These are phyloP conservation scores for Phaethornis superciliosus DNA, from an alignment of 2,113 vertebrate species.

Conservation along the genomic window DNA sequence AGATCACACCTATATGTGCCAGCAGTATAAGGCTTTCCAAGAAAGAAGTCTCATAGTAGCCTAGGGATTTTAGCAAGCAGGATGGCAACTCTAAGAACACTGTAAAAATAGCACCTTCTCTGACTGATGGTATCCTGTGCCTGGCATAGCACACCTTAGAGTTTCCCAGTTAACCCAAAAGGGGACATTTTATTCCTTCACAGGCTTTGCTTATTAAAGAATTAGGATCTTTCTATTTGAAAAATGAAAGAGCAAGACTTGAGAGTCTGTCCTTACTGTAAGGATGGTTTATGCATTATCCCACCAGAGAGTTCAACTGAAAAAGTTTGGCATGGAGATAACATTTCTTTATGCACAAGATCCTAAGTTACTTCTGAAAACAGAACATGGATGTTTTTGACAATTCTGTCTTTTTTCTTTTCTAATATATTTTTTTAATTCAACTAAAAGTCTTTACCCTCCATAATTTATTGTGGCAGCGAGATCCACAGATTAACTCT, in stretches of 20 bases:
- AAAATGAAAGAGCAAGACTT: background rate
- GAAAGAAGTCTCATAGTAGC: background rate
- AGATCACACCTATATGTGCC: background rate
- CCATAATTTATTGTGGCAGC: constrained; percentile 21
- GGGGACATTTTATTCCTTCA: background rate
- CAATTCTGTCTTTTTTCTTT: constrained; percentile 27
- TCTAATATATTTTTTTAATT: constrained; percentile 38
- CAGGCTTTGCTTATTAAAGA: background rate
- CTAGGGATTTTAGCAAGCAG: background rate
- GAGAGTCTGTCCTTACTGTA: background rate
- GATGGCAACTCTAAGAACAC: background rate
- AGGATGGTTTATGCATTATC: background rate
- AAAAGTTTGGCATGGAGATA: background rate
- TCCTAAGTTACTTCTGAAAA: background rate
- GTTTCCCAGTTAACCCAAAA: background rate
- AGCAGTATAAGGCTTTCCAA: background rate
- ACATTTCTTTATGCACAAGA: background rate
- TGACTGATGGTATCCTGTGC: background rate
- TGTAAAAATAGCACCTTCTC: background rate
- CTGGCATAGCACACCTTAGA: background rate
- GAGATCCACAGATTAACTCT: constrained; percentile 35
- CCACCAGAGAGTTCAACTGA: background rate
- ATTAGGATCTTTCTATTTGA: background rate
- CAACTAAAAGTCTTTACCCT: constrained; percentile 20
- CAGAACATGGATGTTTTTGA: background rate